Evolutionary conservation across 1,140 invertebrate species (phyloP).

Genomic region (Neoseiulus cucumeris): DNA sequence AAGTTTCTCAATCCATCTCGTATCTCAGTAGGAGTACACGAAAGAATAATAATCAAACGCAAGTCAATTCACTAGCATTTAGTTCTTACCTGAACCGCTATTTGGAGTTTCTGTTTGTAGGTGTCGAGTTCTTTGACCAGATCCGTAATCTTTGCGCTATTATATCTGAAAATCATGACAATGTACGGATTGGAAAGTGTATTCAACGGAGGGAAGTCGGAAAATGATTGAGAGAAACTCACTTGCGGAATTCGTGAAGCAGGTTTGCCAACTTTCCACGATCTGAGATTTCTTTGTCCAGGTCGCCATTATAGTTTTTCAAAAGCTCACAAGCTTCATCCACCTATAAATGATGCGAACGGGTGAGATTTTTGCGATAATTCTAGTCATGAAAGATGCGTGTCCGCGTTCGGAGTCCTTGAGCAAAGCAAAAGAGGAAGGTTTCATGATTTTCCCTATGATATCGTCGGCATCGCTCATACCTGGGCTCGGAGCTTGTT

Average conservation of each 20-base stretch:
- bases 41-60: too few relatives aligned
- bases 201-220: too few relatives aligned
- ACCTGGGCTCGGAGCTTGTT: not conserved
- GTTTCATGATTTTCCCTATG: not conserved
- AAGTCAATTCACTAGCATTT: too few relatives aligned
- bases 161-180: not conserved
- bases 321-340: constrained; percentile 64
- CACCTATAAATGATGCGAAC: constrained; percentile 36
- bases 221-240: constrained; percentile 21
- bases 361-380: too few relatives aligned
- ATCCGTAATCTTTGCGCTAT: not conserved
- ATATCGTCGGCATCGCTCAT: too few relatives aligned
- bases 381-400: too few relatives aligned
- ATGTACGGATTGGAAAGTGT: not conserved
- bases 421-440: not conserved
- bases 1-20: too few relatives aligned
- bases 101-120: not conserved
- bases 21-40: too few relatives aligned
- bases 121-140: not conserved
- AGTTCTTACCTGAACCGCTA: constrained; percentile 40
- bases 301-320: constrained; percentile 64
- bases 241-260: constrained; percentile 74
- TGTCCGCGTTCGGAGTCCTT: not conserved
- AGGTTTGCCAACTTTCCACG: constrained; percentile 57
- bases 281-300: constrained; percentile 68